Base-by-base conservation (phyloP, 2,113 vertebrate species). In the Otocyon megalotis region DNA sequence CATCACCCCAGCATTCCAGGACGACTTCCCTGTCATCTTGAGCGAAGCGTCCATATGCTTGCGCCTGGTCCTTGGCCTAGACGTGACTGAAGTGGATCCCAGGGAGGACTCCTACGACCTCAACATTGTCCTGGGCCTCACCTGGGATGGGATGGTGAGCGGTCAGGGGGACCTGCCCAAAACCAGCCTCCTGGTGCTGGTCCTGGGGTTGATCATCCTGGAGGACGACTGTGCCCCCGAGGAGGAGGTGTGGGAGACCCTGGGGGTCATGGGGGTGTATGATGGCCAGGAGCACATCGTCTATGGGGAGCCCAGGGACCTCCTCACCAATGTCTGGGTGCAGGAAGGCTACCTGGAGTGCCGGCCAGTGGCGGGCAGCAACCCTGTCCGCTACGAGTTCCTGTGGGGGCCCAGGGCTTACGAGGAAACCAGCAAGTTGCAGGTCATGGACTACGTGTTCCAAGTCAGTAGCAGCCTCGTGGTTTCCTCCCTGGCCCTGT, bases 291-390 rank as follows among this genome's bases (percentile, higher is more conserved):
- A 77, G 17, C 91, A 92, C 3, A 22, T 15, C 6, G 11, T 79
- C 35, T 91, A 4, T 14, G 92, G 85, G 72, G 24, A 96, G 17
- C 60, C 54, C 67, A 81, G 76, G 54, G 48, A 71, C 24, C 28
- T 96, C 2, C 8, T 90, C 24, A 94, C 35, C 32, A 30, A 89
- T 2, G 84, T 17, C 32, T 97, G 81, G 91, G 97, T 97, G 24
- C 97, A 83, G 19, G 96, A 96, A 37, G 32, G 53, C 15, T 85
- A 92, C n/a, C 10, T 97, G 32, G 56, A n/a, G 35, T 89, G 92
- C 20, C 3, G 0, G 3, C 58, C n/a, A 56, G 76, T 80, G 8
- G 48, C 54, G 9, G 16, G 32, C 10, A 69, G 62, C 9, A 9
- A 80, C 9, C 86, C 48, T 28, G 32, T 37, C 26, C 8, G 1